A percentile compares a stretch with the other conserved stretches of the same genome.
Evolutionary conservation across 2,797 vertebrate species (phyloP).

Genomic region (Ceyx erithaca): DNA sequence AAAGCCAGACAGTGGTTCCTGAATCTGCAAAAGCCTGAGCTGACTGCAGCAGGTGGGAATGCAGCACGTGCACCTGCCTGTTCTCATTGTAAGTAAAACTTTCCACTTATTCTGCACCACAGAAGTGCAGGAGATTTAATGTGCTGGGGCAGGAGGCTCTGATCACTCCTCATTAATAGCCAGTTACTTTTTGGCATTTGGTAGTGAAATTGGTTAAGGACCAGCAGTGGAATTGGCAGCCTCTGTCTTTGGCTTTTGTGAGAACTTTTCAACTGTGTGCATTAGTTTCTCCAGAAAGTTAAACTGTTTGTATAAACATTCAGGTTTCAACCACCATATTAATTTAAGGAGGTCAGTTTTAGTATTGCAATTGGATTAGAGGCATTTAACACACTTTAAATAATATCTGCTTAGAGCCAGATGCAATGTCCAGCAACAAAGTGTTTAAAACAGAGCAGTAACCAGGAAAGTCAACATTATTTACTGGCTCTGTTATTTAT

Average conservation of each 20-base stretch:
- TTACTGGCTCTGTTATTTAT: not conserved
- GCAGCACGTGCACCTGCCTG: not conserved
- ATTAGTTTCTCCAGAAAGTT: slow-evolving; percentile 43
- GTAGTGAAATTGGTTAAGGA: not conserved
- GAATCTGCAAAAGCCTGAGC: not conserved
- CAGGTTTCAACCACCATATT: slow-evolving; percentile 5
- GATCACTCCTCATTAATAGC: not conserved
- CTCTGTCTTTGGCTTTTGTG: slow-evolving; percentile 24
- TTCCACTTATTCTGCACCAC: not conserved
- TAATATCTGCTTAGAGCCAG: not conserved
- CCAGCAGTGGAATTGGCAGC: not conserved
- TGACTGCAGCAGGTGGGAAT: not conserved
- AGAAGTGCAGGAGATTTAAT: not conserved
- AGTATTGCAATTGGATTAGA: slow-evolving; percentile 20
- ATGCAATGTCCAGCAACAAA: not conserved
- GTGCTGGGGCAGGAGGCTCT: not conserved
- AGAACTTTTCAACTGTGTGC: not conserved
- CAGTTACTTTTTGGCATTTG: not conserved
- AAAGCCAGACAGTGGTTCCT: fast-evolving
- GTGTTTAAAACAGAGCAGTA: not conserved
- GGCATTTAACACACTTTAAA: slow-evolving; percentile 37
- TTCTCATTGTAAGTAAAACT: not conserved
- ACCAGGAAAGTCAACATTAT: not conserved
- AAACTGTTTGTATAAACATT: slow-evolving; percentile 40
- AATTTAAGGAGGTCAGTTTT: slow-evolving; percentile 15